Base-by-base conservation (phyloP, 2,888 invertebrate species). In the Cheilosia vernalis region DNA sequence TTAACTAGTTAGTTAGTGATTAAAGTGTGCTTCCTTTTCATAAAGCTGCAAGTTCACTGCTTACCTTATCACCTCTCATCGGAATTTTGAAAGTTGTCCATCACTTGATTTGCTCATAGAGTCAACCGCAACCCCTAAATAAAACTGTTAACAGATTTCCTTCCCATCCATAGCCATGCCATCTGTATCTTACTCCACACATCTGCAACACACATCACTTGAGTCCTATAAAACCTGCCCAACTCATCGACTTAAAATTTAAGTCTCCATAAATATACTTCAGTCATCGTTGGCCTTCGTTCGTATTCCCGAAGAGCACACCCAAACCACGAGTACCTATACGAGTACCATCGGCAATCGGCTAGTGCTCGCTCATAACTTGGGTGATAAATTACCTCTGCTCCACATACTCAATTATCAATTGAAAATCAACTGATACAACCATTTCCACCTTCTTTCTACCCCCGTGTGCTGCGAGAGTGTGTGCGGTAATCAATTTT, bases 401-500 rank as follows among this genome's bases (percentile, higher is more conserved):
- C 72, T 84, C 79, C 74, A 72, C 69, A 74, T 84, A 74, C 79
- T 84, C 84, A 80, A 84, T 84, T 84, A 84, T 74, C 80, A 84
- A 84, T 84, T 84, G 84, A 80, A 76, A 80, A 76, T 84, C 84
- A 80, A 80, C 84, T 76, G 74, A 74, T 79, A 69, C 79, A 67
- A 40, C 79, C 69, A 79, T 84, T 80, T 76, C 53, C 84, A 80
- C 58, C 84, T 55, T 70, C 70, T 64, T 73, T 24, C 67, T 44
- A 53, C 61, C 55, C 61, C 33, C 19, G 53, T 30, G 37, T 17
- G 30, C 30, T 30, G 30, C 30, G 44, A 56, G 30, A 44, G 63
- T 69, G 61, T 40, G n/a, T n/a, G n/a, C n/a, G 83, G 73, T 76
- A 80, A 84, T 84, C 80, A 74, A 84, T 80, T 84, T 84, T 76